Evolutionary conservation across 2,113 vertebrate species (phyloP).

Genomic region (Daphoenositta chrysoptera): DNA sequence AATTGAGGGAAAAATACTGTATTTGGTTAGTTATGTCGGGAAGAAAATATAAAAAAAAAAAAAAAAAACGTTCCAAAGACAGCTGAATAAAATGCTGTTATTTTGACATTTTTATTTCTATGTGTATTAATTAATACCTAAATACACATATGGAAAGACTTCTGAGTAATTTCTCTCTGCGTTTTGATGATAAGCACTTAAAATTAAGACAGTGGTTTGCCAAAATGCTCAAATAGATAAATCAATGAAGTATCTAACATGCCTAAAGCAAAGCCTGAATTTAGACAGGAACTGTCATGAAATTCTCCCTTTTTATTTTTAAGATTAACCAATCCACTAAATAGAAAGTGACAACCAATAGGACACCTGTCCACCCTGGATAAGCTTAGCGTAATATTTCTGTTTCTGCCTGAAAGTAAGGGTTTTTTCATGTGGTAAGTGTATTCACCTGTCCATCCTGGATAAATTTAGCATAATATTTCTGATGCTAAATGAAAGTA

Average conservation of each 20-base stretch:
- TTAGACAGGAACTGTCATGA: not conserved
- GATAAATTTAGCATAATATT: not conserved
- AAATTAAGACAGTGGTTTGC: not conserved
- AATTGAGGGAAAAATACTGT: not conserved
- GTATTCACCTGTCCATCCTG: not conserved
- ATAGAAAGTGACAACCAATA: not conserved
- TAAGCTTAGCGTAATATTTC: not conserved
- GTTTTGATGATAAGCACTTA: not conserved
- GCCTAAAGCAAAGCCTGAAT: not conserved
- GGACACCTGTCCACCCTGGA: not conserved
- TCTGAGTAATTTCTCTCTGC: not conserved
- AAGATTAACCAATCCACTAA: not conserved
- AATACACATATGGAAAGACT: fast-evolving
- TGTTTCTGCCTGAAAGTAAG: not conserved
- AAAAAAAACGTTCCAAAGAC: not conserved
- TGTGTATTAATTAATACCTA: not conserved
- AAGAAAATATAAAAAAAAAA: not conserved
- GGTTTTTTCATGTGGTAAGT: not conserved
- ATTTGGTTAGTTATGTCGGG: not conserved
- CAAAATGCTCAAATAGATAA: not conserved
- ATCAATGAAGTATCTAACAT: not conserved
- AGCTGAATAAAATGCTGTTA: not conserved
- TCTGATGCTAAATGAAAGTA: not conserved
- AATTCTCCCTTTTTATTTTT: not conserved
- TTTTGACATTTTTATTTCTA: not conserved